Percentiles rank a stretch among this genome's conserved stretches.
phyloP scores from a whole-genome alignment of 2,888 invertebrate species.

The Cyclophora albipunctata region DNA sequence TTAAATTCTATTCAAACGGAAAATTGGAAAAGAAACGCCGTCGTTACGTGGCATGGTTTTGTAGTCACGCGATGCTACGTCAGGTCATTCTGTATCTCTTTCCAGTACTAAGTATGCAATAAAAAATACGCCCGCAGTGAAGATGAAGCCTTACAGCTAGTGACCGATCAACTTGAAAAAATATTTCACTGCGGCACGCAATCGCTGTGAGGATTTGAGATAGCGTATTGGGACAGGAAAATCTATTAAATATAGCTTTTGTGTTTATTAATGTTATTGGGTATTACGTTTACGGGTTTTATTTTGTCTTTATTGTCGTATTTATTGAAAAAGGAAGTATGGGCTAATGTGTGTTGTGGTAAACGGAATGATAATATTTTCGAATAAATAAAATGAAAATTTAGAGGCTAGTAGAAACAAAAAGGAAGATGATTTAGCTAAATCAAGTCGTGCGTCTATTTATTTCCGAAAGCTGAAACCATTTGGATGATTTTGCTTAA shows the following conservation, averaged over 20 bases:
- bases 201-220: neutral
- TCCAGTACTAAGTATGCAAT: conserved; percentile 12
- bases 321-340: no score
- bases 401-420: no score
- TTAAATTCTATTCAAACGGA: conserved; percentile 7
- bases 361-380: no score
- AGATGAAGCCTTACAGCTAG: conserved; percentile 7
- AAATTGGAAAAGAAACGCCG: neutral
- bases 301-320: no score
- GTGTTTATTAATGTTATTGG: no score
- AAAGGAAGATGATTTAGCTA: no score
- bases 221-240: neutral
- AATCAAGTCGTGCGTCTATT: no score
- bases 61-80: conserved; percentile 19
- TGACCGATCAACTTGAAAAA: conserved; percentile 3
- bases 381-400: no score
- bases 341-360: no score
- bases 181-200: conserved; percentile 3
- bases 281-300: no score
- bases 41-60: neutral
- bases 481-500: no score
- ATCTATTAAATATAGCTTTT: neutral
- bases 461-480: no score
- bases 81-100: conserved; percentile 16
- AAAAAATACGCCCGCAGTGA: conserved; percentile 7